phyloP scores from a whole-genome alignment of 2,113 vertebrate species.

The Strigops habroptila region DNA sequence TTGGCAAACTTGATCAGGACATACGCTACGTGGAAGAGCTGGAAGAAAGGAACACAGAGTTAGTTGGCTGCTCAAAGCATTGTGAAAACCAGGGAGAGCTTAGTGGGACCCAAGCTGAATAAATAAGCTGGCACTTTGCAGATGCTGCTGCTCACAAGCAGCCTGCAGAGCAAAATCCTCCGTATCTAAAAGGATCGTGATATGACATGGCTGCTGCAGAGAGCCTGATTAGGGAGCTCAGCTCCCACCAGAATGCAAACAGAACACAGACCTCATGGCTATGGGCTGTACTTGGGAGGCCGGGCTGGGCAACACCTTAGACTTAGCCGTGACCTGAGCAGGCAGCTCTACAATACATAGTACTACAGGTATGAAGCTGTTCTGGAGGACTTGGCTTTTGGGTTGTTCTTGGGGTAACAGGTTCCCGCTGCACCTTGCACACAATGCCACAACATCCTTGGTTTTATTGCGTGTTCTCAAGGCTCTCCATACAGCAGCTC shows the following conservation, averaged over 20 bases:
- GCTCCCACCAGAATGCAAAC: not conserved
- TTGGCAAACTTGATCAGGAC: constrained; percentile 98
- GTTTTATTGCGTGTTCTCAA: not conserved
- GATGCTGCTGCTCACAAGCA: not conserved
- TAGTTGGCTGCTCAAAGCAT: not conserved
- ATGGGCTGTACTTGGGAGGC: not conserved
- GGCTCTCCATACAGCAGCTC: not conserved
- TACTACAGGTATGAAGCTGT: not conserved
- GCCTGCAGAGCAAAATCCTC: not conserved
- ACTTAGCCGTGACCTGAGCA: not conserved
- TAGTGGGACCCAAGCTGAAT: not conserved
- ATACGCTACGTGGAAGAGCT: constrained; percentile 97
- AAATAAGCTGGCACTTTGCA: not conserved
- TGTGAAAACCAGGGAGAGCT: not conserved
- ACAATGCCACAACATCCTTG: rapidly evolving
- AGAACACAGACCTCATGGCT: constrained; percentile 30
- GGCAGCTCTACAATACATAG: not conserved
- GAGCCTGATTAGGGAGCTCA: not conserved
- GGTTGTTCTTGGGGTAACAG: not conserved
- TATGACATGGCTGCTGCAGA: not conserved
- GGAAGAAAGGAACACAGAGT: constrained; percentile 43
- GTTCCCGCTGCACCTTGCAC: not conserved
- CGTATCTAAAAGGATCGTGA: not conserved
- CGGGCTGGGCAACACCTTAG: not conserved
- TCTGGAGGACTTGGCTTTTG: not conserved